A percentile compares a stretch with the other conserved stretches of the same genome.
Conservation (phyloP, 2,797 vertebrate genomes). For the Eremophila alpestris region DNA sequence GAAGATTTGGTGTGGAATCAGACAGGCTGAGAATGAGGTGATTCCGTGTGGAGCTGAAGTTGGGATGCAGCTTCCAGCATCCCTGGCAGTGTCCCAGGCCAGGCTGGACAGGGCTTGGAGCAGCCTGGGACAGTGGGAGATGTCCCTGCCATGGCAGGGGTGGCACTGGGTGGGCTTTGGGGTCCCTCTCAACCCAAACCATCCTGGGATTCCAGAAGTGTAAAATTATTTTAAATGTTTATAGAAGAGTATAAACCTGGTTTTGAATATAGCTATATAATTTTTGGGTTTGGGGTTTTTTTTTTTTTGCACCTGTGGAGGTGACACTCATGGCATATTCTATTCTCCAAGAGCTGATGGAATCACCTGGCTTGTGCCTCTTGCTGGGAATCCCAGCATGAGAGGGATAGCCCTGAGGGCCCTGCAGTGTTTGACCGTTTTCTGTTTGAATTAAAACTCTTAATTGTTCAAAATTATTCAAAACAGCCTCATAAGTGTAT, state of each 20-base stretch:
- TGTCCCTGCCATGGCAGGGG: neutral
- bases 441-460: neutral
- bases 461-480: neutral
- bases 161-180: accelerated
- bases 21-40: neutral
- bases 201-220: neutral
- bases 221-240: neutral
- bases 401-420: neutral
- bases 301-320: neutral
- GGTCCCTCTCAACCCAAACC: too few relatives aligned
- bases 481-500: neutral
- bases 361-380: neutral
- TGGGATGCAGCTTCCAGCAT: neutral
- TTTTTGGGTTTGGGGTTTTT: neutral
- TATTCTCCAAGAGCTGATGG: neutral
- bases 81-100: neutral
- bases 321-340: neutral
- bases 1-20: neutral
- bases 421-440: neutral
- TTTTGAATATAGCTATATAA: neutral
- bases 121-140: neutral
- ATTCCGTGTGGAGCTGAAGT: neutral
- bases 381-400: neutral
- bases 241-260: neutral
- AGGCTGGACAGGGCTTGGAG: neutral